Base-by-base conservation (phyloP, 1,140 invertebrate genomes). In the Neoseiulus cucumeris region DNA sequence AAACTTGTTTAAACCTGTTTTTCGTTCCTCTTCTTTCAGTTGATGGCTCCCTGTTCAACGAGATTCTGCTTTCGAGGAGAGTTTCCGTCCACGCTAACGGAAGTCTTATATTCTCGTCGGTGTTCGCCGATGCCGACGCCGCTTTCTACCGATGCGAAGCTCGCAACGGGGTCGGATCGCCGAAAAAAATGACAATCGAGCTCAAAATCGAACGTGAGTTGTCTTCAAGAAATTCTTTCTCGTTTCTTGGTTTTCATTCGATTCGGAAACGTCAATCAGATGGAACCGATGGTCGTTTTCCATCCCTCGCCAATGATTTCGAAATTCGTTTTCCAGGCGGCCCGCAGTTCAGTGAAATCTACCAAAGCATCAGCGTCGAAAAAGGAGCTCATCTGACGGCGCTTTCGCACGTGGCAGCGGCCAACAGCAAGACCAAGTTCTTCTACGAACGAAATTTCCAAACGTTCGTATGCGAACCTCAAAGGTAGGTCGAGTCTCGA, bases 61-160 rank as follows among this genome's bases (percentile, higher is more conserved):
- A 59, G 51, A 59, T 59, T 25, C 51, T 59, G 25, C 25, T 59
- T 12, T 59, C 51, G 22, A 59, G 51, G 33, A 25, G 51, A 25
- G 51, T 59, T 17, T 59, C 51, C 25, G 51, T 59, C 14, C 14
- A 59, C 22, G 51, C 51, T 20, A 59, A 59, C 22, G 51, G 51
- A 17, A 59, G 51, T 25, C 51, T 59, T 12, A 59, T 59, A 29
- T 59, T 59, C 33, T 33, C 25, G 2, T 59, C 51, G 25, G 51
- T 59, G 22, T 59, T 59, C 22, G 51, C 51, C 25, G 51, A 59
- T 33, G 22, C 51, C 51, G 76, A 80, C 41, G 70, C 67, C 30
- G 73, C 77, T 1, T 72, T 74, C 44, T 81, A 80, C 68, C 68
- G 79, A 33, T 81, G 80, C 71, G 75, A 79, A 65, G 77, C 78